Conservation (phyloP, 2,888 invertebrate genomes). For the Pheosia gnoma region DNA sequence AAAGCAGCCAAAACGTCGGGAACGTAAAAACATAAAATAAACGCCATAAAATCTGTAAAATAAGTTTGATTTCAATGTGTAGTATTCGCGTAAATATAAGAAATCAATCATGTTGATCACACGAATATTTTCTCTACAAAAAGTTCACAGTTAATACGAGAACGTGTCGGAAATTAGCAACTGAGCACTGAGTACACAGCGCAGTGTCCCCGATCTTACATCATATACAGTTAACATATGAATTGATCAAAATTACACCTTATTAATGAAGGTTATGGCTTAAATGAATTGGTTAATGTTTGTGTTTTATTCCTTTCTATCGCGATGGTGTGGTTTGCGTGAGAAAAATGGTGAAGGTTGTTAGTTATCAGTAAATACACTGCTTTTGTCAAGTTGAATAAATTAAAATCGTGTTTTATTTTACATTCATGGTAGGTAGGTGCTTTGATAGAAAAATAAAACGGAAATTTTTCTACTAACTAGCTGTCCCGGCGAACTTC, state of each 20-base stretch:
- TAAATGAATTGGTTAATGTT: neutral
- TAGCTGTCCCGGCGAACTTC: too few relatives aligned
- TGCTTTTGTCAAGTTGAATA: neutral
- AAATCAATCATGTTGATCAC: neutral
- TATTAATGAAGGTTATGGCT: neutral
- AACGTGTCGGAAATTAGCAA: neutral
- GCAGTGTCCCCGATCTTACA: neutral
- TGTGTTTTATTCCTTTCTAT: neutral
- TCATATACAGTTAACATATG: neutral
- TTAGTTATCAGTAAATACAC: neutral
- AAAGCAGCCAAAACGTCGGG: too few relatives aligned
- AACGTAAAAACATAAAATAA: too few relatives aligned
- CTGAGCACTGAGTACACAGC: neutral
- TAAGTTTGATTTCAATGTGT: too few relatives aligned
- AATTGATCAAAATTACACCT: neutral
- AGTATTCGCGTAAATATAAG: too few relatives aligned
- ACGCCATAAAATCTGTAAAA: too few relatives aligned
- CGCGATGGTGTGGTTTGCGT: neutral
- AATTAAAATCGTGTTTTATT: neutral
- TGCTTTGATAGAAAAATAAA: too few relatives aligned
- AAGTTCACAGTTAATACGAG: neutral
- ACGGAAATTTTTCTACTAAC: too few relatives aligned
- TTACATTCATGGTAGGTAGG: too few relatives aligned
- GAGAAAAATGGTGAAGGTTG: slow-evolving; percentile 7
- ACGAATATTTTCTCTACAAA: neutral